These are phyloP conservation scores for Mohoua ochrocephala DNA, from an alignment of 2,113 vertebrate species.

Conservation along the genomic window DNA sequence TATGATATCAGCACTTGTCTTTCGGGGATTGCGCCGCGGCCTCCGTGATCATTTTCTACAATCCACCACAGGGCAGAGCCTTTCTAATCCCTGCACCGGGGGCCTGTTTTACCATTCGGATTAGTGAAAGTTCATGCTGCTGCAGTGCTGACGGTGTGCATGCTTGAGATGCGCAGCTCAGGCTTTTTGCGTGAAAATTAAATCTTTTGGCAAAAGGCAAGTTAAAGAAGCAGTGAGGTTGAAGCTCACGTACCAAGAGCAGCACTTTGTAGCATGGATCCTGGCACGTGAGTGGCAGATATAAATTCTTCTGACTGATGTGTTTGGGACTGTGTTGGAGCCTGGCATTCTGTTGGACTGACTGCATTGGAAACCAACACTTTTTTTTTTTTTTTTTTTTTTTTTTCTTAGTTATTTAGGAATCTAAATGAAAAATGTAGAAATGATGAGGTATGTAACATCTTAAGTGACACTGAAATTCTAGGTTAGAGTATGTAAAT, in stretches of 20 bases:
- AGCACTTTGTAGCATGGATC: accelerated
- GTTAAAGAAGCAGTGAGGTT: background rate
- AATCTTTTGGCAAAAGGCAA: background rate
- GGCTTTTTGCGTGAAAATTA: background rate
- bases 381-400: background rate
- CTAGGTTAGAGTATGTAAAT: background rate
- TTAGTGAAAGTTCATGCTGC: background rate
- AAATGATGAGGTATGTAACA: background rate
- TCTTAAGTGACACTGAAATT: background rate
- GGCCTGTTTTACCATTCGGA: background rate
- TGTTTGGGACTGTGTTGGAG: background rate
- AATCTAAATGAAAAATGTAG: background rate
- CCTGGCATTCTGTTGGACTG: accelerated
- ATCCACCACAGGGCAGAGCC: background rate
- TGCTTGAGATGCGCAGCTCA: background rate
- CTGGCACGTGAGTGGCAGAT: background rate
- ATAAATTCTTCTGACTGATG: background rate
- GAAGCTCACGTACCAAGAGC: accelerated
- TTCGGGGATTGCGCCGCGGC: background rate
- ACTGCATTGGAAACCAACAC: background rate
- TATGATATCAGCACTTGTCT: background rate
- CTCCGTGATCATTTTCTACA: background rate
- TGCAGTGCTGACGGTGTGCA: background rate
- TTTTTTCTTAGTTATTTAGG: background rate
- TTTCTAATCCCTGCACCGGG: background rate